These are phyloP conservation scores for Hydrotaea cyrtoneurina DNA, from an alignment of 2,888 invertebrate genomes.

Conservation along the genomic window DNA sequence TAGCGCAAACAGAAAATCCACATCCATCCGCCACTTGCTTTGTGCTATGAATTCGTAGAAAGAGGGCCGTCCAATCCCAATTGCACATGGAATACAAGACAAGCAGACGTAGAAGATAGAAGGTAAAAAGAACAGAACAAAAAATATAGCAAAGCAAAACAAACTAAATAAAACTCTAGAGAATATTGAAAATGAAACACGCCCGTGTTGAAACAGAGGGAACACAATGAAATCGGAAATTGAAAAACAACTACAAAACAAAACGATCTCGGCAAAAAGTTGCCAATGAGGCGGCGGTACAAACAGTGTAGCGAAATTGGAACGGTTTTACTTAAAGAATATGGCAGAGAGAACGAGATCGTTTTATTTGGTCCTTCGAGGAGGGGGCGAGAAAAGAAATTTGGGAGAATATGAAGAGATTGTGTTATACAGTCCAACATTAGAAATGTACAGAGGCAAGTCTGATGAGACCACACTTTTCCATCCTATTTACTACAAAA, in stretches of 20 bases:
- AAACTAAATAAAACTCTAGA: neutral
- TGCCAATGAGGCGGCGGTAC: neutral
- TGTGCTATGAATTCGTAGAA: slow-evolving; percentile 32
- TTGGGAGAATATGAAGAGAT: no score
- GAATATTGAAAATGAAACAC: neutral
- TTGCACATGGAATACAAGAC: neutral
- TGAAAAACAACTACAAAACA: no score
- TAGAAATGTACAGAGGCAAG: no score
- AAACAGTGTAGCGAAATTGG: neutral
- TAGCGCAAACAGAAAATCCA: slow-evolving; percentile 1
- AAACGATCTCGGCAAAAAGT: neutral
- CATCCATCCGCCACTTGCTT: neutral
- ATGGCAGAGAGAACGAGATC: no score
- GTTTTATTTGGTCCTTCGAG: no score
- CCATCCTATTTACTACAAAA: no score
- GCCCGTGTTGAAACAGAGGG: neutral
- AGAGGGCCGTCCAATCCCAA: neutral
- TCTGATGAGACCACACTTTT: no score
- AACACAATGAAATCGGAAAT: neutral
- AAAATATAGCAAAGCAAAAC: neutral
- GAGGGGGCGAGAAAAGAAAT: no score
- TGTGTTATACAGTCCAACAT: no score
- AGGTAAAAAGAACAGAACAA: neutral
- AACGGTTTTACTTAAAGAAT: neutral
- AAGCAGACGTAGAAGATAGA: neutral